Evolutionary conservation across 1,140 invertebrate species (phyloP).

Genomic region (Copidosoma floridanum): DNA sequence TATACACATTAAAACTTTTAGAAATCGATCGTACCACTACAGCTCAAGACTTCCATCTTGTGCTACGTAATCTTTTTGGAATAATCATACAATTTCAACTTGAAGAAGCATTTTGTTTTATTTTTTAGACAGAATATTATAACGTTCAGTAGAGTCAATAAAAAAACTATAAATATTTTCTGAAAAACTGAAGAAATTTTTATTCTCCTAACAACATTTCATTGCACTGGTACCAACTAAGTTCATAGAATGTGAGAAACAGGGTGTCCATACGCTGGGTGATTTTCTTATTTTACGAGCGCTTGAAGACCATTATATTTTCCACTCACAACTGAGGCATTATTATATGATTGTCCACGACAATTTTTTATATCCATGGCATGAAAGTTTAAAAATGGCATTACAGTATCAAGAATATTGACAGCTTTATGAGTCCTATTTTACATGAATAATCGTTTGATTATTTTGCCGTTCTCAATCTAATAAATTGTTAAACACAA

Average conservation of each 20-base stretch:
- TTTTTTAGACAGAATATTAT: conserved; percentile 1
- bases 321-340: conserved; percentile 43
- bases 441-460: conserved; percentile 29
- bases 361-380: conserved; percentile 36
- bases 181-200: conserved; percentile 24
- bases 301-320: conserved; percentile 39
- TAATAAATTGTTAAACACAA: conserved; percentile 7
- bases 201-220: conserved; percentile 24
- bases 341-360: conserved; percentile 43
- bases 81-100: background rate
- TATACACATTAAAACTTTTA: conserved; percentile 8
- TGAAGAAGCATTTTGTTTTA: conserved; percentile 1
- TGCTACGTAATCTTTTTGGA: background rate
- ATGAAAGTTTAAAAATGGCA: conserved; percentile 34
- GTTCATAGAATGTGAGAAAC: conserved; percentile 39
- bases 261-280: conserved; percentile 33
- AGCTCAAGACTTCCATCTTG: conserved; percentile 2
- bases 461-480: background rate
- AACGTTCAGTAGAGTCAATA: conserved; percentile 18
- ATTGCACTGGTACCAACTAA: conserved; percentile 30
- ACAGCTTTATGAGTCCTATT: conserved; percentile 31
- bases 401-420: conserved; percentile 32
- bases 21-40: conserved; percentile 4
- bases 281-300: conserved; percentile 30
- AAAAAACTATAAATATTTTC: conserved; percentile 33